phyloP scores from a whole-genome alignment of 2,888 invertebrate genomes.

The Drosophila testacea region DNA sequence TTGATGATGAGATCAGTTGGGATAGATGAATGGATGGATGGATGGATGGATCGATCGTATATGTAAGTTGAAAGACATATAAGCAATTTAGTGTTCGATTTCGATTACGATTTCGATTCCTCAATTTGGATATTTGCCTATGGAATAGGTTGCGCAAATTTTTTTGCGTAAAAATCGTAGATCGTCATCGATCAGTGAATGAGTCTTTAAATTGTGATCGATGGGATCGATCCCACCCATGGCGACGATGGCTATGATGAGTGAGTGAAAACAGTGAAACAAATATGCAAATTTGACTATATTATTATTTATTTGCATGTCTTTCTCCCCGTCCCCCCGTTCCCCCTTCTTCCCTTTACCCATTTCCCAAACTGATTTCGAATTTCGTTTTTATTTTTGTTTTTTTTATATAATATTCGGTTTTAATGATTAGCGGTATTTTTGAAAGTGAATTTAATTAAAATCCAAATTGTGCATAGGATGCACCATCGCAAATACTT shows the following conservation, averaged over 20 bases:
- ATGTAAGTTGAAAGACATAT: slow-evolving; percentile 2
- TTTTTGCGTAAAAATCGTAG: slow-evolving; percentile 14
- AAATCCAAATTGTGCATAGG: slow-evolving; percentile 62
- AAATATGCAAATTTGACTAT: slow-evolving; percentile 71
- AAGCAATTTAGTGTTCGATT: slow-evolving; percentile 21
- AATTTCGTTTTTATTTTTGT: slow-evolving; percentile 15
- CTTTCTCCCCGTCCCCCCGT: slow-evolving; percentile 11
- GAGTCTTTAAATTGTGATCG: slow-evolving; percentile 45
- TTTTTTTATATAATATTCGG: slow-evolving; percentile 14
- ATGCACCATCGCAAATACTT: slow-evolving; percentile 48
- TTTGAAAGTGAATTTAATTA: slow-evolving; percentile 78
- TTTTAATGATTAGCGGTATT: slow-evolving; percentile 75
- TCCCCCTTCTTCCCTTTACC: background rate
- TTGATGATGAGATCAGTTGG: slow-evolving; percentile 3
- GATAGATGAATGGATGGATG: background rate
- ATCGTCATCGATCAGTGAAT: slow-evolving; percentile 37
- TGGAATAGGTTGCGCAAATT: slow-evolving; percentile 38
- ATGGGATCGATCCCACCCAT: slow-evolving; percentile 40
- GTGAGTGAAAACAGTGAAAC: slow-evolving; percentile 49
- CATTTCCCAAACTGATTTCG: slow-evolving; percentile 7
- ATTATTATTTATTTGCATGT: slow-evolving; percentile 57
- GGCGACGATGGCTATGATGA: slow-evolving; percentile 8
- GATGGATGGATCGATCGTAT: slow-evolving; percentile 12
- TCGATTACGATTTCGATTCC: slow-evolving; percentile 23
- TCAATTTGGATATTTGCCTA: slow-evolving; percentile 9